Conservation (phyloP, 2,113 vertebrate genomes). For the Phocoena phocoena region DNA sequence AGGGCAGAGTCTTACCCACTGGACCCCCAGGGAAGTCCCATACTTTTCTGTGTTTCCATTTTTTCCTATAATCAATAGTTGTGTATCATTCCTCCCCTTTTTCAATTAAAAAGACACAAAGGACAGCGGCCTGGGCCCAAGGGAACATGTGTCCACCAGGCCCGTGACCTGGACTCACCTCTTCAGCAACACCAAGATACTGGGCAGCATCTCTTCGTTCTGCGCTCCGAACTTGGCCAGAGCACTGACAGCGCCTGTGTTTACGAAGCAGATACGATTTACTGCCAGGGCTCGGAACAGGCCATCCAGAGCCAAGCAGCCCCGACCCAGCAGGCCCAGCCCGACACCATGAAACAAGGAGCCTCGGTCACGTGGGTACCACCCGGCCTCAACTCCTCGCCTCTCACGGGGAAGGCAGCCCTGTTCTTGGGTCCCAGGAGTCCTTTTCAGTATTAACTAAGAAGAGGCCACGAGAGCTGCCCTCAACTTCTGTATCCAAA, state of each 20-base stretch:
- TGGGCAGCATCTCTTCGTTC: slow-evolving; percentile 89
- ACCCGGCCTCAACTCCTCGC: neutral
- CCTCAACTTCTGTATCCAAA: neutral
- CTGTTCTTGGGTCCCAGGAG: neutral
- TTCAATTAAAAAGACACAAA: neutral
- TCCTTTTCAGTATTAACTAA: neutral
- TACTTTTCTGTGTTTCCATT: neutral
- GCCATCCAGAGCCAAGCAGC: neutral
- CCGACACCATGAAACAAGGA: fast-evolving
- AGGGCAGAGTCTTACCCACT: too few species aligned
- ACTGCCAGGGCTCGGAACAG: neutral
- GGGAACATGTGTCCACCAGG: neutral
- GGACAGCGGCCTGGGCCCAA: neutral
- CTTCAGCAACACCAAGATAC: slow-evolving; percentile 87
- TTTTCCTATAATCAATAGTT: neutral
- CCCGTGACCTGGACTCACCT: slow-evolving; percentile 76
- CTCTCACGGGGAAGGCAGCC: neutral
- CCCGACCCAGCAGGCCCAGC: neutral
- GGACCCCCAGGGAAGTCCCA: too few species aligned
- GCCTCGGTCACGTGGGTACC: neutral
- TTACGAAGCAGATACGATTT: neutral
- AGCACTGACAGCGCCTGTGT: slow-evolving; percentile 88
- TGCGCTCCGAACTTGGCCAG: slow-evolving; percentile 91
- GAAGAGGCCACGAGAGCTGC: too few species aligned
- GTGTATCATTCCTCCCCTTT: neutral